Evolutionary conservation across 2,113 vertebrate genomes (phyloP).

Genomic region (Epinephelus fuscoguttatus): DNA sequence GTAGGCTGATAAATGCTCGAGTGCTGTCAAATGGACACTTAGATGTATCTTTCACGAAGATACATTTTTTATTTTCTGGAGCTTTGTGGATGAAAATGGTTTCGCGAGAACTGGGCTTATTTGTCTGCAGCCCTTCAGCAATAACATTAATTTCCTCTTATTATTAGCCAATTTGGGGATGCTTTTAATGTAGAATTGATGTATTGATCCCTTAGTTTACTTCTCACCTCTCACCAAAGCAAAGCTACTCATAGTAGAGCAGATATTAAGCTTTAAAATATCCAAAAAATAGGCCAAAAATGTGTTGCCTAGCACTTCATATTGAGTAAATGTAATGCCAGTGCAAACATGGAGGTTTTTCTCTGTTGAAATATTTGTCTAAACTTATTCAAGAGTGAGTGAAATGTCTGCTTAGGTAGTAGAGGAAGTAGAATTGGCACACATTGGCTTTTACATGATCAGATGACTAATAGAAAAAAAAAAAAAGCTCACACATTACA

Average conservation of each 20-base stretch:
- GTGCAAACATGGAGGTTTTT: neutral
- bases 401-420: neutral
- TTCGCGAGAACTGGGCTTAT: neutral
- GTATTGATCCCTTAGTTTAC: neutral
- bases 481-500: neutral
- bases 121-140: neutral
- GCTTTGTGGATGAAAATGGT: neutral
- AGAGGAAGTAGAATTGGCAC: neutral
- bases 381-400: neutral
- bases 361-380: neutral
- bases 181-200: neutral
- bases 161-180: neutral
- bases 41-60: neutral
- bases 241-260: neutral
- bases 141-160: neutral
- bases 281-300: neutral
- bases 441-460: slow-evolving; percentile 2
- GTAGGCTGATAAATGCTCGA: neutral
- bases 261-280: neutral
- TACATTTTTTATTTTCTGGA: neutral
- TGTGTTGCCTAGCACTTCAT: neutral
- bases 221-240: neutral
- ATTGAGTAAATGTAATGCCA: neutral
- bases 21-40: neutral
- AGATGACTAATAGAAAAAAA: neutral